Evolutionary conservation across 2,888 invertebrate species (phyloP), one percentile per base, ranked within the genome.

Genomic region (Spodoptera exigua): DNA sequence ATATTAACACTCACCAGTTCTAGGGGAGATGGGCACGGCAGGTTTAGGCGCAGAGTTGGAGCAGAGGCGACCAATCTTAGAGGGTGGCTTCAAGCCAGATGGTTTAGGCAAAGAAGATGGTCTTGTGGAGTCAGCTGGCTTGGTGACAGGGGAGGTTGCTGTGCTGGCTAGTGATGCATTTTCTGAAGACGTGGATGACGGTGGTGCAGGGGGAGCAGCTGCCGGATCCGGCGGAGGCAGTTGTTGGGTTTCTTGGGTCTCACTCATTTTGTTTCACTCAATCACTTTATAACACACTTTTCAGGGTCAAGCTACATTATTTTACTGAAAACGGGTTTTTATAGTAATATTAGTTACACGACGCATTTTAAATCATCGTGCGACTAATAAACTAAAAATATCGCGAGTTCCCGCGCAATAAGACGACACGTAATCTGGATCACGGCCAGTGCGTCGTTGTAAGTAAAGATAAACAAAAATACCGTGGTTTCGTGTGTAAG

Each of bases 51-150:
- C 92, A 62, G 95, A 91, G 56, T 95, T 94, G 74, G 95, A 95
- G 80, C 96, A 96, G 37, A 96, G 94, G 72, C 96, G 90, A 60
- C 96, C 96, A 81, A 96, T 96, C 89, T 96, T 96, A 43, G 95
- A 94, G 4, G 96, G 96, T 49, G 93, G 96, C 78, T 95, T 95
- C 70, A 96, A 86, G 57, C 96, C 96, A 14, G 96, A 95, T 61
- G 95, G 95, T 81, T 95, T 95, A 17, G 93, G 89, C 62, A 94
- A 81, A 36, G 90, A 88, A 62, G 92, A 83, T 27, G 93, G 93
- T 73, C 93, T 85, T 58, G 79, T 78, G 54, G 84, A 72, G 71
- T 88, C 89, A 45, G 84, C 89, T 58, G 84, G 70, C 70, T 83
- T 88, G 49, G 81, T 76, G 35, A 87, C 79, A 32, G 89, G 76